Percentiles rank a stretch among this genome's conserved stretches.
Conservation (phyloP, 2,797 vertebrate genomes). For the Megaceryle alcyon region DNA sequence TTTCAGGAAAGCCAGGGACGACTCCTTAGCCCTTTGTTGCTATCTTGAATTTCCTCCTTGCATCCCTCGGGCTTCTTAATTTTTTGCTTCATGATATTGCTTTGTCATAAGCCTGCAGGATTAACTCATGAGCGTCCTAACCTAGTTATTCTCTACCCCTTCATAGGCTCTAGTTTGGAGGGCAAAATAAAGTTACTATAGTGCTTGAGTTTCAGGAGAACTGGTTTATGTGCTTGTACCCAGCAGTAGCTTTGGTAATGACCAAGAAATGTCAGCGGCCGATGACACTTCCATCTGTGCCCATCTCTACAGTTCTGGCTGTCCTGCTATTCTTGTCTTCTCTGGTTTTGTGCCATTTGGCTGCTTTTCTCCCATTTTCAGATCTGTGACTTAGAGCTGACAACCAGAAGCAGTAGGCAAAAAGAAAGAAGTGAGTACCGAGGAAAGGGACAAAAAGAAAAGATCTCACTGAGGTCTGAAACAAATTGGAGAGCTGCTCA, state of each 20-base stretch:
- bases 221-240: background rate
- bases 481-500: background rate
- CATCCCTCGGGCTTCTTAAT: conserved; percentile 27
- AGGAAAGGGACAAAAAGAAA: background rate
- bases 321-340: background rate
- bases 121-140: conserved; percentile 42
- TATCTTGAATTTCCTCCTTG: conserved; percentile 56
- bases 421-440: background rate
- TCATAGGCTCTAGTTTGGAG: background rate
- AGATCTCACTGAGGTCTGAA: background rate
- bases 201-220: background rate
- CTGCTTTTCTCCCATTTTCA: conserved; percentile 7
- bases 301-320: background rate
- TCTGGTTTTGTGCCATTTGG: background rate
- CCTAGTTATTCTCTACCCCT: background rate
- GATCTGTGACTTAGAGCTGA: background rate
- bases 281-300: background rate
- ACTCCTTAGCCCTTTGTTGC: conserved; percentile 40
- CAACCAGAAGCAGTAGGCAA: background rate
- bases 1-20: background rate
- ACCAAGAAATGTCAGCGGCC: background rate
- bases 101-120: conserved; percentile 2
- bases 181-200: background rate
- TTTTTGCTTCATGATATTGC: conserved; percentile 25
- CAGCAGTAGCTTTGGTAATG: conserved; percentile 10